Conservation (phyloP, 1,140 invertebrate species). For the Teleogryllus occipitalis region DNA sequence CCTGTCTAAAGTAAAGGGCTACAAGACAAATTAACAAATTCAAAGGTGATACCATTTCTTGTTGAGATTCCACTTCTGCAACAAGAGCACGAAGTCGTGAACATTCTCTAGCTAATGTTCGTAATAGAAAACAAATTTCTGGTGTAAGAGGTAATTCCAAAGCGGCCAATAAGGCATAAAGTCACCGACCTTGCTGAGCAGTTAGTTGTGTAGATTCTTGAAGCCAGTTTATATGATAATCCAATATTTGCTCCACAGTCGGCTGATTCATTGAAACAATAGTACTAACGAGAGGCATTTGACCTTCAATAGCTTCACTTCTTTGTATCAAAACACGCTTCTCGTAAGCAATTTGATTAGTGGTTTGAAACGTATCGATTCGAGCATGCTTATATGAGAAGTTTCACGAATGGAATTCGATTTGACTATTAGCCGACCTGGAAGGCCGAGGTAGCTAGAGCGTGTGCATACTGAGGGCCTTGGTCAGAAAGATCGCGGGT, state of each 20-base stretch:
- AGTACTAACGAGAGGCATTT: too few relatives aligned
- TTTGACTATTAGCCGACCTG: too few relatives aligned
- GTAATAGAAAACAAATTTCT: slow-evolving; percentile 45
- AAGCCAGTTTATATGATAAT: slow-evolving; percentile 43
- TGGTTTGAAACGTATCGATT: too few relatives aligned
- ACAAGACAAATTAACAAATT: slow-evolving; percentile 54
- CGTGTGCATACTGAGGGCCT: too few relatives aligned
- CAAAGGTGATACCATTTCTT: slow-evolving; percentile 38
- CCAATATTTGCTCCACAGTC: slow-evolving; percentile 40
- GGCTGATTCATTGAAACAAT: too few relatives aligned
- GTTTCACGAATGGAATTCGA: too few relatives aligned
- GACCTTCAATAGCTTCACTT: too few relatives aligned
- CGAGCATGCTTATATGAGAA: too few relatives aligned
- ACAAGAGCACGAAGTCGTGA: slow-evolving; percentile 42
- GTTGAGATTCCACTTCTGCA: slow-evolving; percentile 37
- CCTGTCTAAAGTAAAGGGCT: slow-evolving; percentile 50
- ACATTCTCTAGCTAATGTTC: slow-evolving; percentile 44
- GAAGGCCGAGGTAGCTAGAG: too few relatives aligned
- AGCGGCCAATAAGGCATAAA: slow-evolving; percentile 46
- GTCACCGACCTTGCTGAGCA: slow-evolving; percentile 44
- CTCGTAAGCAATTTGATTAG: too few relatives aligned
- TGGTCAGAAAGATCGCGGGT: too few relatives aligned
- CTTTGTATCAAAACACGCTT: too few relatives aligned
- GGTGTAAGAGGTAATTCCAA: slow-evolving; percentile 52
- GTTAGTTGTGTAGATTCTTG: slow-evolving; percentile 37